Evolutionary conservation across 2,113 vertebrate genomes (phyloP).

Genomic region (Podarcis muralis): DNA sequence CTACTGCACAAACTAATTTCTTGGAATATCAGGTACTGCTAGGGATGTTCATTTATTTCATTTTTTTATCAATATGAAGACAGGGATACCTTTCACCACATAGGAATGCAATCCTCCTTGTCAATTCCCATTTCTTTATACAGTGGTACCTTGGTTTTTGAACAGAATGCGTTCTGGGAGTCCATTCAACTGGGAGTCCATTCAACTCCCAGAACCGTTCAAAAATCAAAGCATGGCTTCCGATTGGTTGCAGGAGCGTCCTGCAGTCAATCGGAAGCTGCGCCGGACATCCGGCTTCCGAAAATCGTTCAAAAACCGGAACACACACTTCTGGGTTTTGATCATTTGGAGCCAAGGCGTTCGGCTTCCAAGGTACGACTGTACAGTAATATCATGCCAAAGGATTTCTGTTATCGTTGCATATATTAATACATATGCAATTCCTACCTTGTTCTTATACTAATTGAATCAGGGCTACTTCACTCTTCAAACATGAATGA

Average conservation of each 20-base stretch:
- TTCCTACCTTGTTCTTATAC: not conserved
- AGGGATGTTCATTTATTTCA: not conserved
- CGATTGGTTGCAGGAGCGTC: no score
- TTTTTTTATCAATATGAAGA: constrained; percentile 14
- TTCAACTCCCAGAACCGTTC: no score
- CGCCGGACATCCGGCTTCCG: no score
- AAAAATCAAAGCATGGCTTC: no score
- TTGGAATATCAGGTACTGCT: constrained; percentile 19
- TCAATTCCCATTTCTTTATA: not conserved
- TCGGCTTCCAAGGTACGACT: no score
- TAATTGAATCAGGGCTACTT: not conserved
- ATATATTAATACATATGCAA: not conserved
- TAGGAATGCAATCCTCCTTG: not conserved
- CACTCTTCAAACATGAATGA: not conserved
- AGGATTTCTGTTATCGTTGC: not conserved
- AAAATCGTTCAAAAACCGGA: no score
- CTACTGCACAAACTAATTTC: not conserved
- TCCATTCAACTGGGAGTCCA: no score
- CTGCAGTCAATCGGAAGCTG: no score
- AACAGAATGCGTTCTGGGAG: no score
- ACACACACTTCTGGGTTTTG: no score
- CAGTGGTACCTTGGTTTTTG: no score
- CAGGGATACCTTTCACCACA: not conserved
- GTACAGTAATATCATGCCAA: not conserved
- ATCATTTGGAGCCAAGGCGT: no score